These are phyloP conservation scores for Hyppa rectilinea DNA, from an alignment of 2,888 invertebrate genomes.

Conservation along the genomic window DNA sequence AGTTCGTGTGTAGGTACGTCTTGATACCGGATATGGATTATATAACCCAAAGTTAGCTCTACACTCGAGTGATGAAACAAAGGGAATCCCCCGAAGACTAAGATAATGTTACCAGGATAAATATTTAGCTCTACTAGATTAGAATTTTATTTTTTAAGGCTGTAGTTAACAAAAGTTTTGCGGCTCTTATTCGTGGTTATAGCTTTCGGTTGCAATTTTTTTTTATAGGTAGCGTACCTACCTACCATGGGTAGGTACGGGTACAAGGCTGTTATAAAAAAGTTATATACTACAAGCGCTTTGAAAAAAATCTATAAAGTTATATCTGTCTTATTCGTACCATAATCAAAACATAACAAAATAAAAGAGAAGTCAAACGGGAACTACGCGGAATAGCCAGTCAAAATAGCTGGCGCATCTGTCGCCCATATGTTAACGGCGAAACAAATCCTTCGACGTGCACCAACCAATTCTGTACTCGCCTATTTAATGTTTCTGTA, in stretches of 20 bases:
- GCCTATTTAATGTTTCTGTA: slow-evolving; percentile 10
- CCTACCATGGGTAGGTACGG: too few relatives aligned
- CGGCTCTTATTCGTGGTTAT: not conserved
- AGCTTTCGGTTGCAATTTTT: not conserved
- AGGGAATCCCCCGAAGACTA: slow-evolving; percentile 6
- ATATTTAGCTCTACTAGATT: not conserved
- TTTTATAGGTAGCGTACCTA: too few relatives aligned
- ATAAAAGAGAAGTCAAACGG: slow-evolving; percentile 48
- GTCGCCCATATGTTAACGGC: slow-evolving; percentile 70
- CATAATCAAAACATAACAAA: slow-evolving; percentile 20
- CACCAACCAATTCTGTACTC: slow-evolving; percentile 24
- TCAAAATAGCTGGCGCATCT: slow-evolving; percentile 73
- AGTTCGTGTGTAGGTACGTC: not conserved
- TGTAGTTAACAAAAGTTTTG: not conserved
- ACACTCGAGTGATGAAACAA: not conserved
- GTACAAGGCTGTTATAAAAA: not conserved
- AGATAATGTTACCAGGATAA: slow-evolving; percentile 24
- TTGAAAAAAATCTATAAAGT: not conserved
- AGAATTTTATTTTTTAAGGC: not conserved
- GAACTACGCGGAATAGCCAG: slow-evolving; percentile 54
- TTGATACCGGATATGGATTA: slow-evolving; percentile 22
- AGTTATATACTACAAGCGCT: not conserved
- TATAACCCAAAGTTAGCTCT: slow-evolving; percentile 20
- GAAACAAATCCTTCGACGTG: slow-evolving; percentile 57
- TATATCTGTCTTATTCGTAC: too few relatives aligned